These are phyloP conservation scores for Atractosteus spatula DNA, from an alignment of 2,113 vertebrate species.

Conservation along the genomic window DNA sequence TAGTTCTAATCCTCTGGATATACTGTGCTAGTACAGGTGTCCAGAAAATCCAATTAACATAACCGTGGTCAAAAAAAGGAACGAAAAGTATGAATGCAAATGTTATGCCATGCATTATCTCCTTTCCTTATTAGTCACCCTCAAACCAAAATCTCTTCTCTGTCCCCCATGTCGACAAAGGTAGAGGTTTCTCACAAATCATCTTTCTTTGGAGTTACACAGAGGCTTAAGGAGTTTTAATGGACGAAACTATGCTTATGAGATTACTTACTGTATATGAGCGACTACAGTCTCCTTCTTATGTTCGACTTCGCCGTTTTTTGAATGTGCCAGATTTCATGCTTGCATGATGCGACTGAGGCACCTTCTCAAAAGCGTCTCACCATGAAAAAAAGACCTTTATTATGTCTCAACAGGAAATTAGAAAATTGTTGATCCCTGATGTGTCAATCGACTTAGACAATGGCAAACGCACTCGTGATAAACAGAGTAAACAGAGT, in stretches of 20 bases:
- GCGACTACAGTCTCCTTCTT: neutral
- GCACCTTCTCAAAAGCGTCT: neutral
- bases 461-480: neutral
- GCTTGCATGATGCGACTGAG: neutral
- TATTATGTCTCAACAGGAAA: neutral
- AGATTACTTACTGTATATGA: neutral
- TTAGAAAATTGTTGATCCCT: neutral
- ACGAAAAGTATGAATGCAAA: conserved; percentile 3
- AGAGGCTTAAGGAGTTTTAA: conserved; percentile 1
- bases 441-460: conserved; percentile 1
- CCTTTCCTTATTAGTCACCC: neutral
- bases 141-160: conserved; percentile 9
- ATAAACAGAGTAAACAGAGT: neutral
- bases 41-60: conserved; percentile 57
- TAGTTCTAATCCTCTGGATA: conserved; percentile 57
- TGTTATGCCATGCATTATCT: neutral
- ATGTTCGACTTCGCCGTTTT: neutral
- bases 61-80: conserved; percentile 15
- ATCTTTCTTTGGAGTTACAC: neutral
- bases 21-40: conserved; percentile 55
- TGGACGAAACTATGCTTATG: neutral
- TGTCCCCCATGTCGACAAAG: neutral
- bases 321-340: neutral
- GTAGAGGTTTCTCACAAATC: neutral
- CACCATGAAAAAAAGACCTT: neutral